Conservation (phyloP, 2,113 vertebrate genomes). For the Fukomys damarensis region DNA sequence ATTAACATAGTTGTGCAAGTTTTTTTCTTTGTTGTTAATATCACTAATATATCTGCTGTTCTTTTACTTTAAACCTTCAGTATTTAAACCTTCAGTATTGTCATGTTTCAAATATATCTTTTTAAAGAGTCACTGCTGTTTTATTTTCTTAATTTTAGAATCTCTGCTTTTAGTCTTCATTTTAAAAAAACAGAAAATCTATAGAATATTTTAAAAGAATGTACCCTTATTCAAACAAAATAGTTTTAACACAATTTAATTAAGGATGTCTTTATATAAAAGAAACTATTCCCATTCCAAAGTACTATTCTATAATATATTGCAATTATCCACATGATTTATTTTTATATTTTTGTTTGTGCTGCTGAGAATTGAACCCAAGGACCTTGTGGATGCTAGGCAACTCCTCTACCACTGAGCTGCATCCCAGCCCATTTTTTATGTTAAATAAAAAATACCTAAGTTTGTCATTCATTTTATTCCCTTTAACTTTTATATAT, state of each 20-base stretch:
- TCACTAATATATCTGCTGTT: neutral
- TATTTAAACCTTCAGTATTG: neutral
- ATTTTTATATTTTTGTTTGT: neutral
- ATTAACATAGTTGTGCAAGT: neutral
- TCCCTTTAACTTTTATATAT: neutral
- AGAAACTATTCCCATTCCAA: neutral
- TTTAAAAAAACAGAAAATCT: neutral
- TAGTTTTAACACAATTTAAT: constrained; percentile 16
- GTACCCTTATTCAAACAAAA: neutral
- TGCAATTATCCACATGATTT: neutral
- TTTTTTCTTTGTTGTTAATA: neutral
- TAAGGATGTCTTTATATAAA: constrained; percentile 35
- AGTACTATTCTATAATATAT: neutral
- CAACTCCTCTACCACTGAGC: neutral
- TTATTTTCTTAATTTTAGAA: constrained; percentile 31
- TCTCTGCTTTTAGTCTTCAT: neutral
- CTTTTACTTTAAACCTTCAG: neutral
- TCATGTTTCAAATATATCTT: neutral
- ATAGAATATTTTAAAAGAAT: neutral
- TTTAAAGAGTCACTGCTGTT: constrained; percentile 19
- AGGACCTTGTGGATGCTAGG: neutral
- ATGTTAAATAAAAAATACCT: constrained; percentile 21
- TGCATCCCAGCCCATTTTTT: neutral
- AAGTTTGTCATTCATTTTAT: constrained; percentile 28
- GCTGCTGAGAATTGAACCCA: neutral